phyloP scores from a whole-genome alignment of 2,113 vertebrate species.

The Oncorhynchus nerka region DNA sequence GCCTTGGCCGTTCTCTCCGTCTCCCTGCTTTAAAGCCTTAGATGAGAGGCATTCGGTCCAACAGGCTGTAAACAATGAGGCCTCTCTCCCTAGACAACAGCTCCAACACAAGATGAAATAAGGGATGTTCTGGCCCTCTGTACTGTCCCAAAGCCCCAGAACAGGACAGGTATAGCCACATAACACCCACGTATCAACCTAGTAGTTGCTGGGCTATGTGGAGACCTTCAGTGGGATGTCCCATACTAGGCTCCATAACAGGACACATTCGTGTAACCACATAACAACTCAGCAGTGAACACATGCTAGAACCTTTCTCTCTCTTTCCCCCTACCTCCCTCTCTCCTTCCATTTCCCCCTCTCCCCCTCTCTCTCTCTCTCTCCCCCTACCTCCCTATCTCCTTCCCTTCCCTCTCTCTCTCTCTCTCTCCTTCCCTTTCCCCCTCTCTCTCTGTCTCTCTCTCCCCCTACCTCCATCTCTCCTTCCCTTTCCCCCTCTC shows the following conservation, averaged over 20 bases:
- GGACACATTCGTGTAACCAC: neutral
- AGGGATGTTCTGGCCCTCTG: neutral
- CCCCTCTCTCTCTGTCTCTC: neutral
- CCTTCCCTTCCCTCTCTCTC: neutral
- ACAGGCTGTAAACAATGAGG: conserved; percentile 19
- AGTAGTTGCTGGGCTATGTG: conserved; percentile 1
- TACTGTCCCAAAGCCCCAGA: neutral
- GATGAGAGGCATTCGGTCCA: conserved; percentile 5
- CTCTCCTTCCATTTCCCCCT: too few relatives aligned
- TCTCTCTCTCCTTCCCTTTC: neutral
- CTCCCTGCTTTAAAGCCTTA: conserved; percentile 1
- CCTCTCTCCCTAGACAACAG: neutral
- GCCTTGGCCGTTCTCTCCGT: neutral
- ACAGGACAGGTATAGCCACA: conserved; percentile 9
- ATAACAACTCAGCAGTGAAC: neutral
- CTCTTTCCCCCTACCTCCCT: too few relatives aligned
- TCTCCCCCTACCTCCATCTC: too few relatives aligned
- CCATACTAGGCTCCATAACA: neutral
- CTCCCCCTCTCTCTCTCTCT: too few relatives aligned
- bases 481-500: too few relatives aligned
- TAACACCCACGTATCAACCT: conserved; percentile 1
- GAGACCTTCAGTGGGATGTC: neutral
- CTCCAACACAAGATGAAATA: conserved; percentile 4
- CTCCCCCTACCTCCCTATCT: too few relatives aligned
- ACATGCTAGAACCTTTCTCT: neutral